Evolutionary conservation across 2,113 vertebrate species (phyloP).

Genomic region (Pungitius pungitius): DNA sequence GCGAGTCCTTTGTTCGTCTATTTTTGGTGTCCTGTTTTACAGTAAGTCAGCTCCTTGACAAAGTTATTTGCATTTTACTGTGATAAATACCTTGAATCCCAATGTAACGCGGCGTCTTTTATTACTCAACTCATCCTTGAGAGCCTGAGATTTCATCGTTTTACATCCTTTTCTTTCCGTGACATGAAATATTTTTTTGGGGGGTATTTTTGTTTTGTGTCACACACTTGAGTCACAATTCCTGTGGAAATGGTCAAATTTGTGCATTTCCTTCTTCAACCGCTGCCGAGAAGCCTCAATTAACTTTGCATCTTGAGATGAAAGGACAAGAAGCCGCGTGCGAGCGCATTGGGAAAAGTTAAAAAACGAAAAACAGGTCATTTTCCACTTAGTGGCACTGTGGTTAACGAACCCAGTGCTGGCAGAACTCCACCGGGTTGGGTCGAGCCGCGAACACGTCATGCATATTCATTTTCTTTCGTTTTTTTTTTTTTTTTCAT

Average conservation of each 20-base stretch:
- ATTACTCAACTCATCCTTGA: neutral
- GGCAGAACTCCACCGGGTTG: slow-evolving; percentile 22
- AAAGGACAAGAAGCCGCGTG: slow-evolving; percentile 25
- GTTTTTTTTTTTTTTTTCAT: neutral
- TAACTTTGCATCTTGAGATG: slow-evolving; percentile 9
- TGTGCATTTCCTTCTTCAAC: neutral
- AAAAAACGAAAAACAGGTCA: slow-evolving; percentile 14
- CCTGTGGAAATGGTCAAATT: neutral
- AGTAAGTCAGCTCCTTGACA: neutral
- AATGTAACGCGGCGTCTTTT: neutral
- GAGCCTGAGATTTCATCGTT: neutral
- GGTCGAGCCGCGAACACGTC: slow-evolving; percentile 8
- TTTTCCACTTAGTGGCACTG: slow-evolving; percentile 51
- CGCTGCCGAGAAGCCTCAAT: slow-evolving; percentile 1
- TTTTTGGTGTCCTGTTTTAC: slow-evolving; percentile 19
- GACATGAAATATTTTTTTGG: no score
- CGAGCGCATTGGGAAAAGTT: slow-evolving; percentile 35
- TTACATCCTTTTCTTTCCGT: neutral
- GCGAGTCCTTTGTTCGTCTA: slow-evolving; percentile 23
- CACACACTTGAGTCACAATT: no score
- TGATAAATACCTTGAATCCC: no score
- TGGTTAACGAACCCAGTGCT: slow-evolving; percentile 37
- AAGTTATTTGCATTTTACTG: neutral
- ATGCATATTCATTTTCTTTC: slow-evolving; percentile 22
- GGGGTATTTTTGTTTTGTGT: no score